Base-by-base conservation (phyloP, 1,140 invertebrate genomes). In the Euura saliciscinereae region DNA sequence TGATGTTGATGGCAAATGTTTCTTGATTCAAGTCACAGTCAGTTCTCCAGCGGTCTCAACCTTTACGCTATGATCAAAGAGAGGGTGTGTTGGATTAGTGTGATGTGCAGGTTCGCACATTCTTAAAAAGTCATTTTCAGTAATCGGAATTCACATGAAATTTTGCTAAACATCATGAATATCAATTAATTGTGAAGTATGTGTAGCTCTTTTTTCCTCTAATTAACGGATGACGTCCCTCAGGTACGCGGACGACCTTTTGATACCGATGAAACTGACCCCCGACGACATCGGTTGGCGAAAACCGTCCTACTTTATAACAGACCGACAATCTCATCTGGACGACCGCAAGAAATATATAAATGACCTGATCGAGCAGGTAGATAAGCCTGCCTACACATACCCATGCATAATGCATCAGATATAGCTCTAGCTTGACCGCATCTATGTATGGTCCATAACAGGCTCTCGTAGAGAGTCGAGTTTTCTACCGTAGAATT, bases 211-310 rank as follows among this genome's bases (percentile, higher is more conserved):
- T 28, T 28, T 28, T 28, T 28, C 0, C 28, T 28, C 28, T 28
- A 28, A 28, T 28, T 28, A 28, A 28, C 28, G 28, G 28, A 28
- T 28, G 0, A 28, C 65, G 66, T 69, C 70, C 69, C 75, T 43
- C 65, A 91, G 91, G 73, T 92, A 90, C 83, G 88, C 90, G 71
- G 90, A 90, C 76, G 87, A 91, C 78, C 81, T 89, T n/a, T 77
- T 92, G 71, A 84, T 88, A 59, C 84, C 89, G 79, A 77, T 91
- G 76, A 91, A 91, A 79, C 80, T 91, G 65, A 90, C 89, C 43
- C 90, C 89, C 8, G 80, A 82, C 66, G 85, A 86, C 71, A 75
- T 84, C 65, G 76, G 78, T 46, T 74, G 83, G 68, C 75, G 75
- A 44, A 76, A 78, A 69, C 82, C 83, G 11, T 69, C 72, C 65